phyloP scores from a whole-genome alignment of 2,888 invertebrate genomes.

The Eutolmus rufibarbis region DNA sequence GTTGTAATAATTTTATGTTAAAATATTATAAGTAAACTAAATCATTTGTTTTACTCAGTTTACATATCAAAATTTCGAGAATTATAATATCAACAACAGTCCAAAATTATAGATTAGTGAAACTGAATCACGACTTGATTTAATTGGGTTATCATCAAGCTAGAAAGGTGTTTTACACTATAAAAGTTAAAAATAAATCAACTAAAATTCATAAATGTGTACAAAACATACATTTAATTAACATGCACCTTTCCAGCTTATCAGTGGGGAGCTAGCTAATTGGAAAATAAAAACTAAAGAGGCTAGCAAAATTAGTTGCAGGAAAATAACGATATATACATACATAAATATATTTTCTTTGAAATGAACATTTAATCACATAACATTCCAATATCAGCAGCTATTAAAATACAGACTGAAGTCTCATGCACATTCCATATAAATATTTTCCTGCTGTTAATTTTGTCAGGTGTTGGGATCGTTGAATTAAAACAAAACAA shows the following conservation, averaged over 20 bases:
- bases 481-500: conserved; percentile 33
- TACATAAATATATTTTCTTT: neutral
- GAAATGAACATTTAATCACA: neutral
- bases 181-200: neutral
- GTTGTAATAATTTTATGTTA: neutral
- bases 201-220: neutral
- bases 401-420: neutral
- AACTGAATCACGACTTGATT: conserved; percentile 4
- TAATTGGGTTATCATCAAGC: conserved; percentile 44
- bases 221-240: conserved; percentile 20
- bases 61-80: neutral
- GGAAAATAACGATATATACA: conserved; percentile 15
- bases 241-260: conserved; percentile 45
- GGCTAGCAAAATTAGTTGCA: conserved; percentile 59
- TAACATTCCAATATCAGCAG: neutral
- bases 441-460: conserved; percentile 52
- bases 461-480: conserved; percentile 61
- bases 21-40: neutral
- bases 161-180: conserved; percentile 44
- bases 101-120: neutral
- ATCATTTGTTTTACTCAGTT: neutral
- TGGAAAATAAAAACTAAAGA: conserved; percentile 49
- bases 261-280: conserved; percentile 15
- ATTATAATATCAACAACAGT: conserved; percentile 1
- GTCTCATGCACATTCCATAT: neutral